These are phyloP conservation scores for Cetonia aurata DNA, from an alignment of 2,888 invertebrate species.

Conservation along the genomic window DNA sequence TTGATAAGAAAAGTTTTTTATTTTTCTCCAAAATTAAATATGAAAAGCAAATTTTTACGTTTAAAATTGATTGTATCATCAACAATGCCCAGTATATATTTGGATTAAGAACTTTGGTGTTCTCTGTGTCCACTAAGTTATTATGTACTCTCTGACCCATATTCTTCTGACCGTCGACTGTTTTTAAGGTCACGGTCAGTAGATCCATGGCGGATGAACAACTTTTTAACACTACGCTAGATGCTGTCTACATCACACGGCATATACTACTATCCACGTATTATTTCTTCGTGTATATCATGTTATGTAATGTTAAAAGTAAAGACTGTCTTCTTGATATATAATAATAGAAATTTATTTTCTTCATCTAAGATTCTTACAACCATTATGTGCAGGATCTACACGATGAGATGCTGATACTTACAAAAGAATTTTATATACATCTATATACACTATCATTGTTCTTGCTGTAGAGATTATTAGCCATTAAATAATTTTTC, in stretches of 20 bases:
- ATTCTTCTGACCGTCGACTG: conserved; percentile 22
- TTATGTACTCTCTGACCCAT: conserved; percentile 26
- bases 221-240: conserved; percentile 25
- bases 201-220: conserved; percentile 24
- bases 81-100: conserved; percentile 7
- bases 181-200: conserved; percentile 32
- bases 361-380: no score
- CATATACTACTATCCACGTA: not conserved
- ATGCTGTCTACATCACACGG: not conserved
- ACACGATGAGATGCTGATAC: no score
- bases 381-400: no score
- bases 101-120: conserved; percentile 28
- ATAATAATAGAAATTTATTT: no score
- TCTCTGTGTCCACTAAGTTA: not conserved
- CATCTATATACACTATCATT: no score
- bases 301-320: conserved; percentile 4
- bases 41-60: no score
- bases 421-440: no score
- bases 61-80: conserved; percentile 24
- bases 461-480: no score
- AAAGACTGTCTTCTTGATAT: no score
- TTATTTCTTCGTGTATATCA: conserved; percentile 4
- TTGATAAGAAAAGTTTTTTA: no score
- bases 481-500: no score
- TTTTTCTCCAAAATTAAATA: no score